A percentile compares a stretch with the other conserved stretches of the same genome.
phyloP scores from a whole-genome alignment of 2,113 vertebrate genomes.

The Prunella fulvescens region DNA sequence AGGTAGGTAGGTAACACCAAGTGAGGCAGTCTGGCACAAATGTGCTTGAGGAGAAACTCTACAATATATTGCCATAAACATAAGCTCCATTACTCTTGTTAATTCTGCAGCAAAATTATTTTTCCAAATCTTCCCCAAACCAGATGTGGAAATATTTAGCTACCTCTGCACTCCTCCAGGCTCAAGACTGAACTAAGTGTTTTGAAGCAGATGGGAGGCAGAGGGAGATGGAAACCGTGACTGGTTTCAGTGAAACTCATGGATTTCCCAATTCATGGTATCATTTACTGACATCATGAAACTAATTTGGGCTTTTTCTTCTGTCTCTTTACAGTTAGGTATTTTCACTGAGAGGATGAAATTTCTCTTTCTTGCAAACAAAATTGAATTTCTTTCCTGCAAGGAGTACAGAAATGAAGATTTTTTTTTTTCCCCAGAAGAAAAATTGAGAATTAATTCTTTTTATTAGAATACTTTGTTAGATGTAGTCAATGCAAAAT shows the following conservation, averaged over 20 bases:
- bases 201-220: constrained; percentile 32
- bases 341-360: constrained; percentile 2
- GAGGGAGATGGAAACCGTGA: constrained; percentile 6
- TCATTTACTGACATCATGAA: constrained; percentile 38
- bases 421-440: neutral
- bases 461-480: neutral
- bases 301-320: constrained; percentile 28
- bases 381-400: constrained; percentile 5
- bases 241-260: constrained; percentile 53
- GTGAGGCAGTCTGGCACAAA: neutral
- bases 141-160: constrained; percentile 72
- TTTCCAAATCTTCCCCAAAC: constrained; percentile 55
- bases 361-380: constrained; percentile 3
- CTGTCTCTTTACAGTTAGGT: constrained; percentile 17
- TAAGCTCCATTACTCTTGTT: constrained; percentile 6
- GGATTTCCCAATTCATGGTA: constrained; percentile 25
- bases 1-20: neutral
- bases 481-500: neutral
- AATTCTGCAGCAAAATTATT: constrained; percentile 50
- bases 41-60: fast-evolving
- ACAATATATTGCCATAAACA: neutral
- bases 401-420: constrained; percentile 1
- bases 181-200: neutral
- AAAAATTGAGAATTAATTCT: neutral
- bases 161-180: constrained; percentile 37